phyloP scores from a whole-genome alignment of 2,888 invertebrate species.

The Diadegma fenestrale region DNA sequence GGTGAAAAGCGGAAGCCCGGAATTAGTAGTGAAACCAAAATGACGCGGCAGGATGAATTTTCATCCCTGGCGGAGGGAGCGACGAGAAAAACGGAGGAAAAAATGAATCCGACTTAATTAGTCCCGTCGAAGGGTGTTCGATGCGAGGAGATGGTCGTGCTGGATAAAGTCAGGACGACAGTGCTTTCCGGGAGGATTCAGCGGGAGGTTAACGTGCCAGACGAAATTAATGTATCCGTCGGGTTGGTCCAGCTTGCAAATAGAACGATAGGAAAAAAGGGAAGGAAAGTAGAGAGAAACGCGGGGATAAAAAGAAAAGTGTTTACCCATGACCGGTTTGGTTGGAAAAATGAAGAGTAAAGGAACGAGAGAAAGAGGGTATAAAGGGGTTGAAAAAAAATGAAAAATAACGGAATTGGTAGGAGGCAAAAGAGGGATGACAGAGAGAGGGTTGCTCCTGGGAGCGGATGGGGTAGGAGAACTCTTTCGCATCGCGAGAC shows the following conservation, averaged over 20 bases:
- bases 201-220: constrained; percentile 44
- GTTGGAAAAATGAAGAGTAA: constrained; percentile 16
- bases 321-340: constrained; percentile 21
- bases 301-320: constrained; percentile 16
- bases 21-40: background rate
- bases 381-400: constrained; percentile 4
- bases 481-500: constrained; percentile 39
- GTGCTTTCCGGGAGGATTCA: constrained; percentile 22
- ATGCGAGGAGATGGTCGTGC: constrained; percentile 1
- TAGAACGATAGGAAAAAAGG: constrained; percentile 34
- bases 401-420: constrained; percentile 1
- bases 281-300: constrained; percentile 15
- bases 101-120: background rate
- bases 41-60: background rate
- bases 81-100: background rate
- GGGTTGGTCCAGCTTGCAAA: constrained; percentile 23
- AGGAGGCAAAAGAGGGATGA: constrained; percentile 17
- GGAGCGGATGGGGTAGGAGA: constrained; percentile 7
- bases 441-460: constrained; percentile 25
- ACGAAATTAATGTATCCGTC: constrained; percentile 49
- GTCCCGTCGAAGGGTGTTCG: constrained; percentile 13
- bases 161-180: background rate
- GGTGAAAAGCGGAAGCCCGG: background rate
- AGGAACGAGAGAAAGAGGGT: background rate
- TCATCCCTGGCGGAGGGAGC: background rate